Percentiles rank a stretch among this genome's conserved stretches.
Conservation (phyloP, 2,888 invertebrate genomes). For the Aradus depressus region DNA sequence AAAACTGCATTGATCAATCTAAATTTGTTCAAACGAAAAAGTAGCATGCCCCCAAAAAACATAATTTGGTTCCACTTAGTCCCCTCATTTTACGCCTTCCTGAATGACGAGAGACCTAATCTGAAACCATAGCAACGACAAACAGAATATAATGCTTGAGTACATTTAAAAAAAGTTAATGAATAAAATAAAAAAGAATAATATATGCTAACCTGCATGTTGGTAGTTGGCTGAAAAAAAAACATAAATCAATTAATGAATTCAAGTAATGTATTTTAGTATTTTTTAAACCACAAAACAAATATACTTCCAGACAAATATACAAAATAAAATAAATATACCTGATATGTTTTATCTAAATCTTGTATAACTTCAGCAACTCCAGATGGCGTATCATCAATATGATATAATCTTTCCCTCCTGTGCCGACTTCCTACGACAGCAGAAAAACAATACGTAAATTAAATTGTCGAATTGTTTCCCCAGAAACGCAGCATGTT, state of each 20-base stretch:
- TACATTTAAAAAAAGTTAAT: background rate
- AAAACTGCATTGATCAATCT: no score
- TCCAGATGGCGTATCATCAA: conserved; percentile 69
- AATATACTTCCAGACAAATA: background rate
- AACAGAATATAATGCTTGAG: background rate
- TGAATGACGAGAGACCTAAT: background rate
- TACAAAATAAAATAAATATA: conserved; percentile 19
- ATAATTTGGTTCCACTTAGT: no score
- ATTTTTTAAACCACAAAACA: background rate
- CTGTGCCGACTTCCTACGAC: conserved; percentile 32
- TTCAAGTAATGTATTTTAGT: background rate
- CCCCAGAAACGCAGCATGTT: no score
- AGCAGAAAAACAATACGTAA: background rate
- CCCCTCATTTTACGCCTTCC: no score
- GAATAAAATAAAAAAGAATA: conserved; percentile 4
- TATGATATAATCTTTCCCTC: conserved; percentile 61
- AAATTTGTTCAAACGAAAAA: no score
- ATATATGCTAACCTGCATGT: conserved; percentile 29
- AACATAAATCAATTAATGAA: conserved; percentile 12
- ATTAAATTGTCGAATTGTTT: no score
- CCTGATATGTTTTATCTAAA: conserved; percentile 40
- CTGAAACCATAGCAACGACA: background rate
- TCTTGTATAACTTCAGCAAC: conserved; percentile 55
- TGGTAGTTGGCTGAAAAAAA: conserved; percentile 31
- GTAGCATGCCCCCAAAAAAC: no score